phyloP scores from a whole-genome alignment of 2,888 invertebrate species.

The Apamea crenata region DNA sequence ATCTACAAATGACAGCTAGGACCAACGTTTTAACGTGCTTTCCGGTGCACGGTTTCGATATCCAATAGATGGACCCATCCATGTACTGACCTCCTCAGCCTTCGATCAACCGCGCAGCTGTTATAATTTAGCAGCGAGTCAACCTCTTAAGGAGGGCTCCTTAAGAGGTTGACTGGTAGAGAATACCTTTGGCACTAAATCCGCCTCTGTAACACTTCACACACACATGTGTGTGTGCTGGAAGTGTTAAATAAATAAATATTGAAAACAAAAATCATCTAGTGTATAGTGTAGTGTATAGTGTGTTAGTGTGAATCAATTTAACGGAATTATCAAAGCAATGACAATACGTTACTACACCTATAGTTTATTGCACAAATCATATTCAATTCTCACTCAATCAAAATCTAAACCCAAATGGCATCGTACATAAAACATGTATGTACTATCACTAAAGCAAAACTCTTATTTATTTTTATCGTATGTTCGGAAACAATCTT shows the following conservation, averaged over 20 bases:
- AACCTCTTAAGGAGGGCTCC: too few relatives aligned
- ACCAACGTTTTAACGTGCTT: too few relatives aligned
- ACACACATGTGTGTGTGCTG: too few relatives aligned
- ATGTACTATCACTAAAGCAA: conserved; percentile 21
- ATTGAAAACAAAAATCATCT: background rate
- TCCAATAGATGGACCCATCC: background rate
- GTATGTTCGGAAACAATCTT: conserved; percentile 55
- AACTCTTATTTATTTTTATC: conserved; percentile 59
- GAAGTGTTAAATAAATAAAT: too few relatives aligned
- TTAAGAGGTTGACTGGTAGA: too few relatives aligned
- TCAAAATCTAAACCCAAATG: conserved; percentile 19
- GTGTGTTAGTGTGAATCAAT: background rate
- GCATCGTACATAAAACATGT: background rate
- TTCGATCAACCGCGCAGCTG: background rate
- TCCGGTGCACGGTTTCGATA: background rate
- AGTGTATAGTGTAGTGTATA: too few relatives aligned
- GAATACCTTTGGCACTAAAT: too few relatives aligned
- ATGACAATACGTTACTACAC: background rate
- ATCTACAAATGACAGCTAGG: too few relatives aligned
- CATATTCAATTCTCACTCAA: conserved; percentile 11
- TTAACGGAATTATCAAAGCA: background rate
- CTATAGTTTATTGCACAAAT: background rate
- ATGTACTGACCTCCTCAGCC: background rate
- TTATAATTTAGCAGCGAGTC: background rate
- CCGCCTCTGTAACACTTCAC: too few relatives aligned